Evolutionary conservation across 2,888 invertebrate genomes (phyloP).

Genomic region (Eremobia ochroleuca): DNA sequence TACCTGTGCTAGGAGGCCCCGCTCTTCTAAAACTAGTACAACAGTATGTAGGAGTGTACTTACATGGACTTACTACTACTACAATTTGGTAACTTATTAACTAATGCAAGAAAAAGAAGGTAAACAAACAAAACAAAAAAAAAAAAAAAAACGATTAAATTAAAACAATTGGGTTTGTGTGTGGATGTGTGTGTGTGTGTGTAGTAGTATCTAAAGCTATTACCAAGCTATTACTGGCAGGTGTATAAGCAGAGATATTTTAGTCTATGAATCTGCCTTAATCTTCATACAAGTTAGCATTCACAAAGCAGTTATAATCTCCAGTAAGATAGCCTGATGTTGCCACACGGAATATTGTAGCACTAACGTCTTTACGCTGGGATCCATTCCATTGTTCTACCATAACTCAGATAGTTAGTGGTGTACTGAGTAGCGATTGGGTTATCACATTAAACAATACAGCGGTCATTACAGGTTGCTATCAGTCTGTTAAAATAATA

Average conservation of each 20-base stretch:
- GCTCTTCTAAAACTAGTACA: too few species aligned
- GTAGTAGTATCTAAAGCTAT: constrained; percentile 1
- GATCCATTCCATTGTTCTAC: not conserved
- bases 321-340: not conserved
- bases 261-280: constrained; percentile 29
- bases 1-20: too few species aligned
- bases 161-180: too few species aligned
- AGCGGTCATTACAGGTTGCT: too few species aligned
- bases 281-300: constrained; percentile 26
- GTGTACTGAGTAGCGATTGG: not conserved
- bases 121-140: too few species aligned
- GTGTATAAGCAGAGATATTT: constrained; percentile 34
- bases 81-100: too few species aligned
- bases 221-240: constrained; percentile 19
- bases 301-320: constrained; percentile 24
- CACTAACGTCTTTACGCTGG: not conserved
- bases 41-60: too few species aligned
- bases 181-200: too few species aligned
- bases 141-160: too few species aligned
- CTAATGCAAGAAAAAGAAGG: too few species aligned
- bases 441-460: not conserved
- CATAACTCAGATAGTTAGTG: not conserved
- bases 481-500: too few species aligned
- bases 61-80: too few species aligned
- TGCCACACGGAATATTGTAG: constrained; percentile 36